Evolutionary conservation across 1,140 invertebrate species (phyloP).

Genomic region (Aporrectodea caliginosa): DNA sequence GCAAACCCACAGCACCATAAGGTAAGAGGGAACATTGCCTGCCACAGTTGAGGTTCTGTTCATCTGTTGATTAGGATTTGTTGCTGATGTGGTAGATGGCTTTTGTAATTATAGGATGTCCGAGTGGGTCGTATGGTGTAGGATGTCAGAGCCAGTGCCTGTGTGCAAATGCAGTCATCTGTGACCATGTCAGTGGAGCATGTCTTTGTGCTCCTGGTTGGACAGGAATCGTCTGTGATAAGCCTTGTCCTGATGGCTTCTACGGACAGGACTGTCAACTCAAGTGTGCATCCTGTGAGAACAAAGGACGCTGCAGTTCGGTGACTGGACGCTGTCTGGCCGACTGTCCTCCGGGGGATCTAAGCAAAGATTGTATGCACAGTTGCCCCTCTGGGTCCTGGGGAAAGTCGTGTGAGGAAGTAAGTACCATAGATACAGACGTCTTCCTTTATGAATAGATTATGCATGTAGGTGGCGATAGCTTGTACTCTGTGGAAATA

Average conservation of each 20-base stretch:
- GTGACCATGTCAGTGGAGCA: conserved; percentile 78
- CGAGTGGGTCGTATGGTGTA: conserved; percentile 67
- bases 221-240: conserved; percentile 46
- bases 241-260: conserved; percentile 70
- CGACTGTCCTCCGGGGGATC: background rate
- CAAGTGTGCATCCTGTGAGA: conserved; percentile 69
- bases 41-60: too few relatives aligned
- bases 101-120: conserved; percentile 59
- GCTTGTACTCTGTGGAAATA: too few relatives aligned
- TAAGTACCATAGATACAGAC: too few relatives aligned
- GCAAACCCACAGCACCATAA: too few relatives aligned
- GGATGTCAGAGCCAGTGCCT: conserved; percentile 74
- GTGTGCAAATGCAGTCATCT: conserved; percentile 74
- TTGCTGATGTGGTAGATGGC: too few relatives aligned
- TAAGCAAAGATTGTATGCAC: background rate
- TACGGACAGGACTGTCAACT: conserved; percentile 74
- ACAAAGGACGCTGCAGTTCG: conserved; percentile 67
- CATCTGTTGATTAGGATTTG: too few relatives aligned
- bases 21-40: too few relatives aligned
- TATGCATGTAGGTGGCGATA: too few relatives aligned
- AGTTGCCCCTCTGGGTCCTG: background rate
- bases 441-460: too few relatives aligned
- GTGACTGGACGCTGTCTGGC: conserved; percentile 69
- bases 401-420: conserved; percentile 8
- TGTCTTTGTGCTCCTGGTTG: conserved; percentile 75